Evolutionary conservation across 2,888 invertebrate genomes (phyloP), one percentile per base, ranked within the genome.

Genomic region (Mongoloraphidia duomilia): DNA sequence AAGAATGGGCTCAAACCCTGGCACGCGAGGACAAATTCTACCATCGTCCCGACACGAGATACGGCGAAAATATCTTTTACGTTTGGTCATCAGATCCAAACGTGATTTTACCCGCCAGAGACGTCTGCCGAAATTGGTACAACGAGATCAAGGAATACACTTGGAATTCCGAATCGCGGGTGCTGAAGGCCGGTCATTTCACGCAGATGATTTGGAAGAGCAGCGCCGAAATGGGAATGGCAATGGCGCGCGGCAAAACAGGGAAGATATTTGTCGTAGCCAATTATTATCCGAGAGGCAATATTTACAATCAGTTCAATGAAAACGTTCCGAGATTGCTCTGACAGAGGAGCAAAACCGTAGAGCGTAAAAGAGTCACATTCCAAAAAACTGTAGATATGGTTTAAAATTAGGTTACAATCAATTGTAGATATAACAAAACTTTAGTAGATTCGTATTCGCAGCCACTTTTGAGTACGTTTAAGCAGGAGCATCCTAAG

Each of bases 261-360:
- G 90, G 87, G 1, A 84, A 84, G 63, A 76, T 86, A 1, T 85
- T 85, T 58, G 86, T 92, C 1, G 91, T 93, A 0, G 86, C 83
- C 46, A 87, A 88, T 64, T 91, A 91, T 60, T 75, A 76, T 60
- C 90, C 91, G 1, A 80, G 88, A 2, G 91, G 91, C 11, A 91
- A 91, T 61, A 81, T 76, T 57, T 73, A 80, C 41, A 83, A 83
- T 1, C 79, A 81, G 55, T 85, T 84, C 57, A 65, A 69, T 2
- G 76, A 75, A 49, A 84, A 85, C 59, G 83, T 85, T 5, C 71
- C 74, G 6, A 80, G 79, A 34, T 73, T 74, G 9, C 46, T 26
- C 26, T 26, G 26, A 26, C 26, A 26, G 26, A 3, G 26, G 26
- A 26, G 26, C 26, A 26, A 26, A 26, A 26, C 26, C 26, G 26